phyloP scores from a whole-genome alignment of 2,888 invertebrate species.

The Tachina grossa region DNA sequence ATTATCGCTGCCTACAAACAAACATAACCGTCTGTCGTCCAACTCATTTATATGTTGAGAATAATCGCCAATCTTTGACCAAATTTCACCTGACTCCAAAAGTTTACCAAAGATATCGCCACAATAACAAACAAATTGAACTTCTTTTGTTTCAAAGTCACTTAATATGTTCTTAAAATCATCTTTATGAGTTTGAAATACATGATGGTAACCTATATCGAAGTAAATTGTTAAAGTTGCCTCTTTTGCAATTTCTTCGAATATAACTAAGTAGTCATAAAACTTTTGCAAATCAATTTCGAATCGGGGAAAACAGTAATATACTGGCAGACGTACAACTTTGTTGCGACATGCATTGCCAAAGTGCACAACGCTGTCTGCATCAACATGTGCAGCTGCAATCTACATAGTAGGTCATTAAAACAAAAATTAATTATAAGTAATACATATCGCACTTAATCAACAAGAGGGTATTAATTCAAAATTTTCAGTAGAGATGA shows the following conservation, averaged over 20 bases:
- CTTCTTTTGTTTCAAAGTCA: slow-evolving; percentile 46
- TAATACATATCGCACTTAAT: too few relatives aligned
- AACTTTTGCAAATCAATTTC: slow-evolving; percentile 84
- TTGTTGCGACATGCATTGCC: slow-evolving; percentile 94
- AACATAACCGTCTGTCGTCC: slow-evolving; percentile 84
- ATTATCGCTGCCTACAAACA: slow-evolving; percentile 87
- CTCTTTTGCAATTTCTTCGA: slow-evolving; percentile 78
- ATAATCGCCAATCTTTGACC: slow-evolving; percentile 12
- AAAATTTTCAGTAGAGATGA: too few relatives aligned
- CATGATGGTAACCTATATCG: slow-evolving; percentile 87
- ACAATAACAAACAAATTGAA: slow-evolving; percentile 52
- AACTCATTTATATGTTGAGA: slow-evolving; percentile 58
- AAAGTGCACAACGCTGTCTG: slow-evolving; percentile 95
- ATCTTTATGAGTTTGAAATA: slow-evolving; percentile 83
- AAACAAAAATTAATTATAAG: not conserved
- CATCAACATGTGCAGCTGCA: slow-evolving; percentile 93
- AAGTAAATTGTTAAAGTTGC: slow-evolving; percentile 85
- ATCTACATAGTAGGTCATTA: slow-evolving; percentile 85
- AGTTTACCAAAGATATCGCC: slow-evolving; percentile 37
- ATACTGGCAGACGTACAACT: slow-evolving; percentile 89
- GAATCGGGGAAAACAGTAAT: slow-evolving; percentile 88
- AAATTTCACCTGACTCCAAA: slow-evolving; percentile 30
- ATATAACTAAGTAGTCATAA: slow-evolving; percentile 78
- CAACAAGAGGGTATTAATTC: too few relatives aligned
- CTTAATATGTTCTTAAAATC: slow-evolving; percentile 33